Evolutionary conservation across 1,140 invertebrate genomes (phyloP).

Genomic region (Ceratina australensis): DNA sequence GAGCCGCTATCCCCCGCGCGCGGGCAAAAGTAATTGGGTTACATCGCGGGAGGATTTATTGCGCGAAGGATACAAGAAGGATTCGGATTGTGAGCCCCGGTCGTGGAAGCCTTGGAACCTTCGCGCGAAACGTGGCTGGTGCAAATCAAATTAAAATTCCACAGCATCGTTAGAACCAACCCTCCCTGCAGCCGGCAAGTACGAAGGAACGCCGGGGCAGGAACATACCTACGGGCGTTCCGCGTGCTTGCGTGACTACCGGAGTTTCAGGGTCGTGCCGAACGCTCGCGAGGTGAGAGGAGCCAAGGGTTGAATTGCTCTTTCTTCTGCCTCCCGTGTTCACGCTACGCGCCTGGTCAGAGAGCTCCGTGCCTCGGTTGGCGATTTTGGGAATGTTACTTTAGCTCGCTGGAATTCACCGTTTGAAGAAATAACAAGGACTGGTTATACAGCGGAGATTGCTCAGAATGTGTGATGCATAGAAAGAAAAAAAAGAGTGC

Average conservation of each 20-base stretch:
- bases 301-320: conserved; percentile 44
- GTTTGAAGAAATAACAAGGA: no score
- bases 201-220: conserved; percentile 45
- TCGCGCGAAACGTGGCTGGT: not conserved
- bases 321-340: conserved; percentile 41
- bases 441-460: no score
- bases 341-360: conserved; percentile 25
- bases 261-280: conserved; percentile 58
- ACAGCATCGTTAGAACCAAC: conserved; percentile 58
- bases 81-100: conserved; percentile 21
- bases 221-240: conserved; percentile 52
- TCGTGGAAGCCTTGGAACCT: conserved; percentile 17
- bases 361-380: conserved; percentile 39
- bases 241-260: conserved; percentile 62
- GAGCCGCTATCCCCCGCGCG: not conserved
- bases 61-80: conserved; percentile 38
- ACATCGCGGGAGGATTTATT: conserved; percentile 48
- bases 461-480: no score
- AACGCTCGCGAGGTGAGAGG: conserved; percentile 22
- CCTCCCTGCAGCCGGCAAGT: not conserved
- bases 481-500: no score
- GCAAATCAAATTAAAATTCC: conserved; percentile 68
- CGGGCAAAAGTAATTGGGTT: conserved; percentile 37
- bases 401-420: not conserved
- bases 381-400: conserved; percentile 8